Base-by-base conservation (phyloP, 2,113 vertebrate species). In the Takifugu flavidus region DNA sequence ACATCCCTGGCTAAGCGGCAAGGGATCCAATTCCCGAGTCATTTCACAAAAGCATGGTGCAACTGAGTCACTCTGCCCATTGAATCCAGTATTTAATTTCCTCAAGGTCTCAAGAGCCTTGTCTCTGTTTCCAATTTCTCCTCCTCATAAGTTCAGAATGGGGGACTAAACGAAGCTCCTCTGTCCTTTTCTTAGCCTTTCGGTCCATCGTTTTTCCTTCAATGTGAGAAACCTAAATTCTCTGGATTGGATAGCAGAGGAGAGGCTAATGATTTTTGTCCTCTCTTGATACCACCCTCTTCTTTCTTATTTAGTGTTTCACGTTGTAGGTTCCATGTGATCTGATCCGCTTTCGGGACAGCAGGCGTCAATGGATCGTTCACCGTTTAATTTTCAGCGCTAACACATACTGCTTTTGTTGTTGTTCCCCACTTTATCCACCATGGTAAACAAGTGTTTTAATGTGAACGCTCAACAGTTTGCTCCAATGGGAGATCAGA, bases 61-160 rank as follows among this genome's bases (percentile, higher is more conserved):
- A 82, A 86, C 85, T 82, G 84, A 85, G 82, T 86, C 66, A 53
- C 65, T 64, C 75, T 47, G 58, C 75, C 67, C 74, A 63, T 67
- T 80, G 75, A 85, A 80, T 82, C 75, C 81, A 75, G 74, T 80
- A 82, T 86, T 87, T 87, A 81, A 88, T 87, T 87, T 87, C 79
- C 82, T 84, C 53, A 62, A 72, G 72, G 78, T 82, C 79, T 77
- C 81, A 56, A 60, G 82, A 86, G 81, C 70, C 51, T 8, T 63
- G 82, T 78, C 72, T 84, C 77, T 67, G 65, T 82, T 85, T 87
- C 77, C 84, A 83, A 72, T 86, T 81, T 76, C 67, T 82, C 29
- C 74, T 83, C 75, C 74, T 83, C 75, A 50, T 69, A 72, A 80
- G 78, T 77, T 79, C 76, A 78, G 75, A 57, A 74, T 49, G 53